Evolutionary conservation across 2,113 vertebrate species (phyloP).

Genomic region (Cardinalis cardinalis): DNA sequence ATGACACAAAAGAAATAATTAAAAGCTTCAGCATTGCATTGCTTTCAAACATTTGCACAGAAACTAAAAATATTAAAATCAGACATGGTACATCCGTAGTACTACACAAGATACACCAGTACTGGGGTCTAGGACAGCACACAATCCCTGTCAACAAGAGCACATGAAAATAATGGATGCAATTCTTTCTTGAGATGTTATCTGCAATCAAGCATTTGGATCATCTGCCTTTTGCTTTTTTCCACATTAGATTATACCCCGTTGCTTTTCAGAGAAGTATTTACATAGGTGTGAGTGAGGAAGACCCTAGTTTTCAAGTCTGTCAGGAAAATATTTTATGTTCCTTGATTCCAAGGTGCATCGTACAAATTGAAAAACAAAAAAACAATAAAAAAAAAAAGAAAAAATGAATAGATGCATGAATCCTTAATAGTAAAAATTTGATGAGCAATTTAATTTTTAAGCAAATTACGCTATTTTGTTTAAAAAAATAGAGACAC

Average conservation of each 20-base stretch:
- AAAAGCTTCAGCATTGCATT: constrained; percentile 68
- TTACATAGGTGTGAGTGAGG: constrained; percentile 67
- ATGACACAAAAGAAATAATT: constrained; percentile 68
- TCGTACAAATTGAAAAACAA: constrained; percentile 26
- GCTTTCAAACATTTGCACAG: constrained; percentile 76
- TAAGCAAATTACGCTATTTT: constrained; percentile 12
- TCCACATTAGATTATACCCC: constrained; percentile 44
- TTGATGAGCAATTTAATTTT: constrained; percentile 13
- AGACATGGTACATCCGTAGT: constrained; percentile 71
- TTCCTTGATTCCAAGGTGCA: constrained; percentile 62
- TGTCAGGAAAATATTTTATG: constrained; percentile 73
- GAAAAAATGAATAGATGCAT: neutral
- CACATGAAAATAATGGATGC: constrained; percentile 55
- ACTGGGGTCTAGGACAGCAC: constrained; percentile 78
- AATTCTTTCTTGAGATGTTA: constrained; percentile 59
- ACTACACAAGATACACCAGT: constrained; percentile 81
- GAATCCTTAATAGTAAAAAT: constrained; percentile 24
- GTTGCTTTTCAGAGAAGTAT: constrained; percentile 68
- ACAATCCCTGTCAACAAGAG: constrained; percentile 76
- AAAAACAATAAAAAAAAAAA: neutral
- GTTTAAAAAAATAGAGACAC: neutral
- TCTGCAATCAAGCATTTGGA: constrained; percentile 65
- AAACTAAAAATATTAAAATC: constrained; percentile 71
- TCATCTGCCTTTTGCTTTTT: constrained; percentile 46
- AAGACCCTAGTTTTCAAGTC: constrained; percentile 81